Evolutionary conservation across 2,113 vertebrate species (phyloP).

Genomic region (Chunga burmeisteri): DNA sequence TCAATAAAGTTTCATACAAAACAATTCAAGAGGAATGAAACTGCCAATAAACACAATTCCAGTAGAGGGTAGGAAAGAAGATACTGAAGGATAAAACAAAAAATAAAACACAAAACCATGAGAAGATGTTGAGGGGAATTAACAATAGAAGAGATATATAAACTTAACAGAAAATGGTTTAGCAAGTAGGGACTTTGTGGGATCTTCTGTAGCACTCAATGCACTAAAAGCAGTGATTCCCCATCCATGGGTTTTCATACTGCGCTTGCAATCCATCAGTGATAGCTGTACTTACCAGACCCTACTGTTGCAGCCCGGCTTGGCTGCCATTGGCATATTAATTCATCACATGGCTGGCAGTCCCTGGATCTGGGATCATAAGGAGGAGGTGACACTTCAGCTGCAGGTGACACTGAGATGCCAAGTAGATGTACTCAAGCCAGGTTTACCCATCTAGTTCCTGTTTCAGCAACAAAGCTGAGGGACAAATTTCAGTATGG

Average conservation of each 20-base stretch:
- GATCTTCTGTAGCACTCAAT: neutral
- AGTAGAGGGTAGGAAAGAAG: neutral
- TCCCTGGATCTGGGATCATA: too few species aligned
- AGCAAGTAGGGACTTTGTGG: neutral
- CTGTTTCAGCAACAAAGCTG: neutral
- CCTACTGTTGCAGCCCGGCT: neutral
- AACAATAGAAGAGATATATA: neutral
- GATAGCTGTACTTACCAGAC: neutral
- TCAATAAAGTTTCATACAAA: neutral
- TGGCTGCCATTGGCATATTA: neutral
- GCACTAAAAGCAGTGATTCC: neutral
- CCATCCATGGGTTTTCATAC: neutral
- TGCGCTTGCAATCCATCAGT: accelerated
- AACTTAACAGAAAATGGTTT: neutral
- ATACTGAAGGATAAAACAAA: neutral
- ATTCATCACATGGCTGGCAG: neutral
- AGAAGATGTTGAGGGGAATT: neutral
- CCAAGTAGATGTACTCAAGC: neutral
- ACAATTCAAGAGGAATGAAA: neutral
- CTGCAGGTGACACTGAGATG: neutral
- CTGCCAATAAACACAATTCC: neutral
- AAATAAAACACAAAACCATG: neutral
- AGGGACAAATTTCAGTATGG: neutral
- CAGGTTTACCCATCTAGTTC: neutral
- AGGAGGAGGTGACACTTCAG: neutral